These are phyloP conservation scores for Copidosoma floridanum DNA, from an alignment of 1,140 invertebrate species.

Conservation along the genomic window DNA sequence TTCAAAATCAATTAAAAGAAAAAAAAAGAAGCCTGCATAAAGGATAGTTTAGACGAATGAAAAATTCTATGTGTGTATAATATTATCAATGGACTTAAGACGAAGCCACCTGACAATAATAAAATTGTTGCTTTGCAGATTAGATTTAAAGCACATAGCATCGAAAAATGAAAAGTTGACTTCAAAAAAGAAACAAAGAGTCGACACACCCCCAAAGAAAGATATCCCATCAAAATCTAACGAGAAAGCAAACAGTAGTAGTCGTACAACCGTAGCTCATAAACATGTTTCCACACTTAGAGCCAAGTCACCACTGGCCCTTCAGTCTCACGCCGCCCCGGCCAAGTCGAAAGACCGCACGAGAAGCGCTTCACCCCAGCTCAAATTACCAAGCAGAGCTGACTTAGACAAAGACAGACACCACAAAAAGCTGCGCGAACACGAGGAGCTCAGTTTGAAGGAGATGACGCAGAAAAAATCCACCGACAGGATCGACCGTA, in stretches of 20 bases:
- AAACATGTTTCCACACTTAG: conserved; percentile 38
- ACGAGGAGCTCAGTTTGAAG: conserved; percentile 35
- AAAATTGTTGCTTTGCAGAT: conserved; percentile 30
- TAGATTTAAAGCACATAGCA: conserved; percentile 50
- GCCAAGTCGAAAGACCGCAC: conserved; percentile 47
- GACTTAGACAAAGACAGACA: conserved; percentile 44
- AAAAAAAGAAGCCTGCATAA: no score
- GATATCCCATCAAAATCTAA: conserved; percentile 35
- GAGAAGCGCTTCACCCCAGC: conserved; percentile 50
- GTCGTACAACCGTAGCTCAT: conserved; percentile 35
- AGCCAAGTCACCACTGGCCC: conserved; percentile 41
- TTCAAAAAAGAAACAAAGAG: conserved; percentile 49
- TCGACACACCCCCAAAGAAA: conserved; percentile 45
- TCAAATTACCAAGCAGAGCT: conserved; percentile 32
- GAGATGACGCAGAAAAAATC: conserved; percentile 39
- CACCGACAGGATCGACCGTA: conserved; percentile 28
- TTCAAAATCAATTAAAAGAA: no score
- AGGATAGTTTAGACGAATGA: no score
- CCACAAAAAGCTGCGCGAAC: conserved; percentile 44
- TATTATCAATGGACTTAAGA: no score
- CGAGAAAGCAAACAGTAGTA: conserved; percentile 42
- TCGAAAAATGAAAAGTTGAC: conserved; percentile 47
- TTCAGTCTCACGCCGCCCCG: conserved; percentile 30
- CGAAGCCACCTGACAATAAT: conserved; percentile 10
- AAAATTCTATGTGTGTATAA: no score